Percentiles rank a stretch among this genome's conserved stretches.
Conservation (phyloP, 2,888 invertebrate genomes). For the Erebia ligea region DNA sequence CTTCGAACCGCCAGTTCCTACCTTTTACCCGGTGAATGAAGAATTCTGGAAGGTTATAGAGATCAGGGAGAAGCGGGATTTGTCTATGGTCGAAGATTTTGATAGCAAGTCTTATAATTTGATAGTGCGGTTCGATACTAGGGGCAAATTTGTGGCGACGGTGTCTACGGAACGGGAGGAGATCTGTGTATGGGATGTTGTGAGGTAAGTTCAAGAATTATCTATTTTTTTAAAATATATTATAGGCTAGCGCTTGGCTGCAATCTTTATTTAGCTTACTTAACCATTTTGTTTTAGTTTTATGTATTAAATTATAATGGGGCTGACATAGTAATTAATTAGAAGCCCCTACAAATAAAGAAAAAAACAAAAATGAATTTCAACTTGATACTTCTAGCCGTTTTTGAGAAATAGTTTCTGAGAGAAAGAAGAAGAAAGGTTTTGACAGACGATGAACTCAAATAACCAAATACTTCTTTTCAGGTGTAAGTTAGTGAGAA, state of each 20-base stretch:
- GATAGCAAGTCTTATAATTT: constrained; percentile 83
- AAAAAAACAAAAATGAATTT: too few relatives aligned
- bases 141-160: constrained; percentile 89
- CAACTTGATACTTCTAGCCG: too few relatives aligned
- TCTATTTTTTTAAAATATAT: too few relatives aligned
- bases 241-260: too few relatives aligned
- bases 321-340: too few relatives aligned
- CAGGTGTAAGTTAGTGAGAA: constrained; percentile 86
- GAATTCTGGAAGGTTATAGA: constrained; percentile 68
- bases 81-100: constrained; percentile 66
- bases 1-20: constrained; percentile 83
- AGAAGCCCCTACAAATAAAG: too few relatives aligned
- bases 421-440: too few relatives aligned
- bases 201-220: constrained; percentile 55
- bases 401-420: background rate
- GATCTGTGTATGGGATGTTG: constrained; percentile 92
- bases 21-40: constrained; percentile 83
- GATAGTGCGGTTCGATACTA: constrained; percentile 85
- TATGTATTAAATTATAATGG: too few relatives aligned
- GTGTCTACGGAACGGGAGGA: constrained; percentile 89
- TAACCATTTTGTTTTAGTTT: too few relatives aligned
- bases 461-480: constrained; percentile 24
- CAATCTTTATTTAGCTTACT: too few relatives aligned
- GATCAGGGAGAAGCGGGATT: constrained; percentile 60
- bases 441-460: too few relatives aligned